phyloP scores from a whole-genome alignment of 2,888 invertebrate genomes.

The Pseudococcus longispinus region DNA sequence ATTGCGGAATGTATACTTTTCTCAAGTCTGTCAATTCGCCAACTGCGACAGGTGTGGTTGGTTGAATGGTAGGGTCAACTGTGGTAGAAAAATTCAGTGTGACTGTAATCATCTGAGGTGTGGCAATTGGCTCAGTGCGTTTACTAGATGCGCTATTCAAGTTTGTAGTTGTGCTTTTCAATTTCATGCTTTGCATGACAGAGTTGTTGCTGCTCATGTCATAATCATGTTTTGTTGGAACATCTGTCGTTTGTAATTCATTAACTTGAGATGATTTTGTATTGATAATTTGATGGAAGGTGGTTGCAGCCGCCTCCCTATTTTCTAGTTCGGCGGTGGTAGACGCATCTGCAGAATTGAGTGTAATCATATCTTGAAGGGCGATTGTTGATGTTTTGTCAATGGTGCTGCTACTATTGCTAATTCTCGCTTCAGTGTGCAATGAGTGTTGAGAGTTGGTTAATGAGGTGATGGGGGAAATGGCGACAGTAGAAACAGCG shows the following conservation, averaged over 20 bases:
- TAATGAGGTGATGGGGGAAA: neutral
- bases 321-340: neutral
- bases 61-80: neutral
- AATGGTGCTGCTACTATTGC: neutral
- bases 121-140: neutral
- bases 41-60: slow-evolving; percentile 25
- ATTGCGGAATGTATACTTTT: too few species aligned
- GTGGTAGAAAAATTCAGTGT: neutral
- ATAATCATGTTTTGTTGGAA: neutral
- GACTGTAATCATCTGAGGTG: neutral
- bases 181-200: neutral
- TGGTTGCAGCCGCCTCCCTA: neutral
- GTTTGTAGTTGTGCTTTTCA: neutral
- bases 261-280: neutral
- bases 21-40: neutral
- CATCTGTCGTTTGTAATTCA: neutral
- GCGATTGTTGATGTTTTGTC: neutral
- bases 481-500: neutral
- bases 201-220: neutral
- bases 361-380: too few species aligned
- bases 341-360: neutral
- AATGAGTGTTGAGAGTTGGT: neutral
- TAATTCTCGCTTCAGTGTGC: neutral
- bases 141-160: neutral
- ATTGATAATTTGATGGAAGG: neutral